Evolutionary conservation across 2,888 invertebrate genomes (phyloP).

Genomic region (Agriopis leucophaearia): DNA sequence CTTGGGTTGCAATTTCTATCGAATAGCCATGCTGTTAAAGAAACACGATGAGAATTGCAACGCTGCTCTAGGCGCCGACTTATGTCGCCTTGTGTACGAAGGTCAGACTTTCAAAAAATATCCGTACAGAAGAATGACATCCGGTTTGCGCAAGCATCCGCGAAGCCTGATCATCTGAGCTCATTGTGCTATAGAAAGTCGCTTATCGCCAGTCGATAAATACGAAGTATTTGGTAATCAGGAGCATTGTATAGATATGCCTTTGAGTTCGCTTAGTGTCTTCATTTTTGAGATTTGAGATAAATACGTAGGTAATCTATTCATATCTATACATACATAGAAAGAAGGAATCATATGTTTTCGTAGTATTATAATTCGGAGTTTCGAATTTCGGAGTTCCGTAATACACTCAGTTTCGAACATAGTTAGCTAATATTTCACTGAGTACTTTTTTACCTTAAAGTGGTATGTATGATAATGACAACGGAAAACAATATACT

Average conservation of each 20-base stretch:
- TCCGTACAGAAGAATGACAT: constrained; percentile 50
- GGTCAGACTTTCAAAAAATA: constrained; percentile 53
- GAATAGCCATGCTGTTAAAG: too few species aligned
- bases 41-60: too few species aligned
- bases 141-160: constrained; percentile 70
- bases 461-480: constrained; percentile 11
- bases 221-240: constrained; percentile 26
- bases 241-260: constrained; percentile 1
- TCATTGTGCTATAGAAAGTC: constrained; percentile 34
- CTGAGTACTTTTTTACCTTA: background rate
- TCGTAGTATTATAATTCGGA: background rate
- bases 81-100: constrained; percentile 20
- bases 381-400: background rate
- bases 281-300: background rate
- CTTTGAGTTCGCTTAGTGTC: background rate
- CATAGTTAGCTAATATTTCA: background rate
- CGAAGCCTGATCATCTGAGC: constrained; percentile 28
- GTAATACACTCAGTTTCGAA: background rate
- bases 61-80: background rate
- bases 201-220: constrained; percentile 20
- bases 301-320: constrained; percentile 5
- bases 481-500: constrained; percentile 16
- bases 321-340: too few species aligned
- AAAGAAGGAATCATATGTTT: background rate
- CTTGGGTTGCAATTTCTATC: too few species aligned